Conservation (phyloP, 2,888 invertebrate species). For the Lepidochitona cinerea region DNA sequence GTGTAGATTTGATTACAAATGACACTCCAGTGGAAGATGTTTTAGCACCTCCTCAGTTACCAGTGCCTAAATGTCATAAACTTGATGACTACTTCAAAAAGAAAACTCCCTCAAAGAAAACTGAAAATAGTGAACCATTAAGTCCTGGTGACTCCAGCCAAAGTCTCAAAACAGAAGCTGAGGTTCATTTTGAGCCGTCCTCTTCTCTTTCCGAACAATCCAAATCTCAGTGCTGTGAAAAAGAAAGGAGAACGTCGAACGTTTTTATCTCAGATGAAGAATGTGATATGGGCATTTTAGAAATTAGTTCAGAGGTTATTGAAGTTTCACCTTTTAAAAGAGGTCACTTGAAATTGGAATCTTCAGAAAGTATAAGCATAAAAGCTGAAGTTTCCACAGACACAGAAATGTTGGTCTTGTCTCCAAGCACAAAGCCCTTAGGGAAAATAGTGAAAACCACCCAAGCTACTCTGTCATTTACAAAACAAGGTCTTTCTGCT, state of each 20-base stretch:
- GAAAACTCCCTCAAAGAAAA: background rate
- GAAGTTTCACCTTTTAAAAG: background rate
- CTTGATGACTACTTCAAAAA: background rate
- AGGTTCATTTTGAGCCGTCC: background rate
- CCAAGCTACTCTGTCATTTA: background rate
- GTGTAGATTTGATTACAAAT: background rate
- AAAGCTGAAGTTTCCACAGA: too few species aligned
- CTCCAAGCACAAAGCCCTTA: too few species aligned
- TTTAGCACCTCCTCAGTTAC: background rate
- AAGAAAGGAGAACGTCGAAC: background rate
- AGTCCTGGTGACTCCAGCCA: background rate
- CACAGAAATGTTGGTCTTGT: too few species aligned
- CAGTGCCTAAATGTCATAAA: background rate
- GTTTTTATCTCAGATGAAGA: background rate
- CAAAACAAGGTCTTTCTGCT: background rate
- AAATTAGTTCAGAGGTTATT: slow-evolving; percentile 1
- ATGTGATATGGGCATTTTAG: background rate
- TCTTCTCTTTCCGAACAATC: background rate
- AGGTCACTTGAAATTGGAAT: too few species aligned
- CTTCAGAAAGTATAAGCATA: too few species aligned
- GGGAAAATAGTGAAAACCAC: background rate
- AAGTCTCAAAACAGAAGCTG: background rate
- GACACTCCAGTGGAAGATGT: background rate
- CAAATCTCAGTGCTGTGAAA: background rate
- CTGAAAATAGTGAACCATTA: background rate